These are phyloP conservation scores for Drusus annulatus DNA, from an alignment of 1,140 invertebrate species.

Conservation along the genomic window DNA sequence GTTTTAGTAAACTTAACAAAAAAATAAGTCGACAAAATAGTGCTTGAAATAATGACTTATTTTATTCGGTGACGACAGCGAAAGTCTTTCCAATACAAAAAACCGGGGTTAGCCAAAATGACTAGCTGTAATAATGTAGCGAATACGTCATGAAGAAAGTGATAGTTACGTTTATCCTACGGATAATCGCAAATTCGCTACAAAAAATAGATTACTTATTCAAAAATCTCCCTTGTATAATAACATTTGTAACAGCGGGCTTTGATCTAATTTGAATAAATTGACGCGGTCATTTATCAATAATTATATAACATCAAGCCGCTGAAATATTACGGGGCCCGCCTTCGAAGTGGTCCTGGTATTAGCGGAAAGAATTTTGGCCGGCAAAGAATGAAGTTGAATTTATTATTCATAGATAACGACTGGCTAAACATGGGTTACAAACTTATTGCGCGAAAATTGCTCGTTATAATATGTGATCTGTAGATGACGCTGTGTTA, in stretches of 20 bases:
- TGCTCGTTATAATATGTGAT: slow-evolving; percentile 23
- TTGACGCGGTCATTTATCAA: slow-evolving; percentile 5
- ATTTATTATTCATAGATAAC: slow-evolving; percentile 29
- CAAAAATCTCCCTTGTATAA: slow-evolving; percentile 9
- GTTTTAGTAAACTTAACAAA: too few species aligned
- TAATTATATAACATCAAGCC: slow-evolving; percentile 1
- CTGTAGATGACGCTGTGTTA: neutral
- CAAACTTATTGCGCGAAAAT: slow-evolving; percentile 25
- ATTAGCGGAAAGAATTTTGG: neutral
- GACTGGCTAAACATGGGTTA: slow-evolving; percentile 20
- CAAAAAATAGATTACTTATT: slow-evolving; percentile 15
- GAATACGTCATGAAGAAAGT: slow-evolving; percentile 21
- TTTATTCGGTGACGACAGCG: too few species aligned
- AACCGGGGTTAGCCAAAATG: too few species aligned
- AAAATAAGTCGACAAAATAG: too few species aligned
- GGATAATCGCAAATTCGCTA: neutral
- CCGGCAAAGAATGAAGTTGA: neutral
- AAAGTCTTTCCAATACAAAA: too few species aligned
- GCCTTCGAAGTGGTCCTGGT: neutral
- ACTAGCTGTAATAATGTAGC: neutral
- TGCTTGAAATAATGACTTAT: too few species aligned
- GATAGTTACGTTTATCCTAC: neutral
- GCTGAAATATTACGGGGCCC: neutral
- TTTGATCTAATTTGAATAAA: slow-evolving; percentile 26
- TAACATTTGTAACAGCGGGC: neutral